These are phyloP conservation scores for Gasterosteus nipponicus DNA, from an alignment of 2,113 vertebrate genomes.

Conservation along the genomic window DNA sequence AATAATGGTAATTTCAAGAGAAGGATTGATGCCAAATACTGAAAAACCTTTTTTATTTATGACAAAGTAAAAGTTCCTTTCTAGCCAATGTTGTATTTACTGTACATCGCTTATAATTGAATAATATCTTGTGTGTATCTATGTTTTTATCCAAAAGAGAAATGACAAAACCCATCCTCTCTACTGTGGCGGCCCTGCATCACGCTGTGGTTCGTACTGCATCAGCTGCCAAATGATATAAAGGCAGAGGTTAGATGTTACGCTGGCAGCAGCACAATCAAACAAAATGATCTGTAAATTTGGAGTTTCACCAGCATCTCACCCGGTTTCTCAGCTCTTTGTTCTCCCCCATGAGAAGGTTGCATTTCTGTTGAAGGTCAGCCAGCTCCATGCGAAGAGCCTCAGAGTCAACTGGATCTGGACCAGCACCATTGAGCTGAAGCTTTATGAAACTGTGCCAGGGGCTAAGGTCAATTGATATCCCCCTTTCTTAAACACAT, in stretches of 20 bases:
- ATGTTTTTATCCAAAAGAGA: neutral
- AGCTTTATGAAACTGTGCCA: slow-evolving; percentile 90
- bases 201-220: slow-evolving; percentile 87
- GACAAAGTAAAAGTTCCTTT: slow-evolving; percentile 27
- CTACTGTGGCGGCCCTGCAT: slow-evolving; percentile 84
- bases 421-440: slow-evolving; percentile 85
- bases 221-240: slow-evolving; percentile 81
- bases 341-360: slow-evolving; percentile 91
- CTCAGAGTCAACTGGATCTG: slow-evolving; percentile 86
- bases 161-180: neutral
- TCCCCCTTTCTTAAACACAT: neutral
- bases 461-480: slow-evolving; percentile 75
- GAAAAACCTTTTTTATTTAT: slow-evolving; percentile 46
- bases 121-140: too few species aligned
- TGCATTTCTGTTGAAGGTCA: slow-evolving; percentile 90
- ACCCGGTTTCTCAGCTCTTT: slow-evolving; percentile 90
- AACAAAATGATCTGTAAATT: neutral
- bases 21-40: slow-evolving; percentile 15
- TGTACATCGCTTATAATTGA: slow-evolving; percentile 25
- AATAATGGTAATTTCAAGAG: neutral
- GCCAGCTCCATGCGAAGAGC: slow-evolving; percentile 87
- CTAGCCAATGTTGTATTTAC: slow-evolving; percentile 30
- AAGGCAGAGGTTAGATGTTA: neutral
- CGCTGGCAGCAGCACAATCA: neutral
- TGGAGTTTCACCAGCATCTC: slow-evolving; percentile 23